Percentiles rank a stretch among this genome's conserved stretches.
phyloP scores from a whole-genome alignment of 2,888 invertebrate genomes.

The Atherix ibis region DNA sequence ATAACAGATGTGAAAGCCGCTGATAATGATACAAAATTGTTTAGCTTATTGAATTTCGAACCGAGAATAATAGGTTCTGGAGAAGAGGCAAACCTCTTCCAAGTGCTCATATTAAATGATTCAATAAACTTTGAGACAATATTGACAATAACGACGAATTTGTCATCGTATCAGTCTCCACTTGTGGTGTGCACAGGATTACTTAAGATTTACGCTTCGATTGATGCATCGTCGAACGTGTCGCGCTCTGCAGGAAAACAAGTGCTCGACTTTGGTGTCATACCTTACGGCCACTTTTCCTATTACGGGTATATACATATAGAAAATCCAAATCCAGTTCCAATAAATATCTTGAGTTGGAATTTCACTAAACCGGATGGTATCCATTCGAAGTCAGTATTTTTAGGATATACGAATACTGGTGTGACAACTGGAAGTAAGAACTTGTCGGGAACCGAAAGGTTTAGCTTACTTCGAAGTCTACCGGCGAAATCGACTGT shows the following conservation, averaged over 20 bases:
- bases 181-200: constrained; percentile 34
- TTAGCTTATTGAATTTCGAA: constrained; percentile 36
- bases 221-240: constrained; percentile 15
- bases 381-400: constrained; percentile 26
- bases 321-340: constrained; percentile 26
- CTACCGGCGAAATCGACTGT: constrained; percentile 21
- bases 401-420: constrained; percentile 38
- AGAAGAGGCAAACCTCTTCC: constrained; percentile 19
- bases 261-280: constrained; percentile 26
- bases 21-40: constrained; percentile 40
- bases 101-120: constrained; percentile 20
- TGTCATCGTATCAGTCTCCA: constrained; percentile 34
- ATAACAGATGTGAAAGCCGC: constrained; percentile 55
- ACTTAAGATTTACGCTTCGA: constrained; percentile 24
- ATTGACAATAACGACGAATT: constrained; percentile 35
- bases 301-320: constrained; percentile 24
- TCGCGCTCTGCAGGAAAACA: constrained; percentile 17
- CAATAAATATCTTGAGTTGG: constrained; percentile 25
- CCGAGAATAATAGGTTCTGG: constrained; percentile 20
- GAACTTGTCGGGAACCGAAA: neutral
- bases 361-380: constrained; percentile 23
- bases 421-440: neutral
- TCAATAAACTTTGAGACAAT: constrained; percentile 18
- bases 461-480: constrained; percentile 18
- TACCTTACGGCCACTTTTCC: constrained; percentile 26